Percentiles rank a stretch among this genome's conserved stretches.
These are phyloP conservation scores for Pogona vitticeps DNA, from an alignment of 2,113 vertebrate genomes.

Conservation along the genomic window DNA sequence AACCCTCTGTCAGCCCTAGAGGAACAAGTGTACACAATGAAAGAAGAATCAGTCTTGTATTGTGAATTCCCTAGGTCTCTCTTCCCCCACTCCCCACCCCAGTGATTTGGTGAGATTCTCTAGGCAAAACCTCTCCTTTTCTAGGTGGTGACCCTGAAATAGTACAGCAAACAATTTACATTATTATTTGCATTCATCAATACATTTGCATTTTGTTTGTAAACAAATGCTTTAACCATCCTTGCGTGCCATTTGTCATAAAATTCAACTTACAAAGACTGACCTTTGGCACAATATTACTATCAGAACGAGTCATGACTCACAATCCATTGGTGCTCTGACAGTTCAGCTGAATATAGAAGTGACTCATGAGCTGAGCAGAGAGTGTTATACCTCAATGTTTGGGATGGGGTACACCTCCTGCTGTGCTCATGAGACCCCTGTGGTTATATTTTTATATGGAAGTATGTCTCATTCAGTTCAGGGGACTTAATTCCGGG, in stretches of 20 bases:
- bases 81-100: too few relatives aligned
- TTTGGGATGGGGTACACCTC: too few relatives aligned
- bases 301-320: constrained; percentile 17
- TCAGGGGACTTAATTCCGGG: background rate
- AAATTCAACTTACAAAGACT: constrained; percentile 52
- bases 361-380: too few relatives aligned
- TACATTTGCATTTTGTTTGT: constrained; percentile 49
- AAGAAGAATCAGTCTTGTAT: constrained; percentile 13
- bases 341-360: too few relatives aligned
- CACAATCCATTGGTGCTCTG: background rate
- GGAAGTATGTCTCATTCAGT: background rate
- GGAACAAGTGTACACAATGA: constrained; percentile 16
- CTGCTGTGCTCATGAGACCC: too few relatives aligned
- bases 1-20: constrained; percentile 18
- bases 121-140: background rate
- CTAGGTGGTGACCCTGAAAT: constrained; percentile 16
- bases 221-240: constrained; percentile 53
- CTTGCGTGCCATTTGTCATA: constrained; percentile 47
- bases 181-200: constrained; percentile 42
- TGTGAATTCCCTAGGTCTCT: background rate
- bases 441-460: too few relatives aligned
- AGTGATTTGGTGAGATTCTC: background rate
- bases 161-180: constrained; percentile 49
- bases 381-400: too few relatives aligned
- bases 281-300: constrained; percentile 40